Evolutionary conservation across 2,797 vertebrate genomes (phyloP).

Genomic region (Coendou prehensilis): DNA sequence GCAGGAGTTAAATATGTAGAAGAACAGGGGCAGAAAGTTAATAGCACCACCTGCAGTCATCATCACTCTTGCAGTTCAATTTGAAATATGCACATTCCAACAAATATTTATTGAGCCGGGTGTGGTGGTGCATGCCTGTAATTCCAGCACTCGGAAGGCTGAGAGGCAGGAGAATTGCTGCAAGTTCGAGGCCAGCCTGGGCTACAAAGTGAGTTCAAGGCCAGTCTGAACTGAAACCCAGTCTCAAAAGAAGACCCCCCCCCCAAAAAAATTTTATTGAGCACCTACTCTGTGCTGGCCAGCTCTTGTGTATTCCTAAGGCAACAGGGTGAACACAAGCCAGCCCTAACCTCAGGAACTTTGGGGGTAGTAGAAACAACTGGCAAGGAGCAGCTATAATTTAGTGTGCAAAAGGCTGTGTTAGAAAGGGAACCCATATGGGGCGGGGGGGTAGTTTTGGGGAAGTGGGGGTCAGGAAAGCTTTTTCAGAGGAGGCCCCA

Average conservation of each 20-base stretch:
- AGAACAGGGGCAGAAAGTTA: not conserved
- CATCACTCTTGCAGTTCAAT: not conserved
- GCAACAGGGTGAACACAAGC: not conserved
- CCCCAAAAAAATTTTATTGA: not conserved
- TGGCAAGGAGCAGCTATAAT: not conserved
- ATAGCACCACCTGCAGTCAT: not conserved
- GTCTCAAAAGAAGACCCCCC: not conserved
- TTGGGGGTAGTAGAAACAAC: rapidly evolving
- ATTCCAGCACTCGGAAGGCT: not conserved
- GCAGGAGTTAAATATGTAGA: not conserved
- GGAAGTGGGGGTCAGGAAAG: not conserved
- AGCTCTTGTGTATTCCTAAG: not conserved
- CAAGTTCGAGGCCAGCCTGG: not conserved
- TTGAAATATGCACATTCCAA: not conserved
- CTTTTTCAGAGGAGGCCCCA: not conserved
- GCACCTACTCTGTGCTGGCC: not conserved
- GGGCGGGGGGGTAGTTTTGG: too few species aligned
- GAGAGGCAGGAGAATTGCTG: not conserved
- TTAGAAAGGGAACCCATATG: rapidly evolving
- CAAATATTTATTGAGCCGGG: not conserved
- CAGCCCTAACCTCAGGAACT: not conserved
- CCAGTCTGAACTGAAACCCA: not conserved
- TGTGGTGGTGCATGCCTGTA: not conserved
- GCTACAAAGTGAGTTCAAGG: not conserved
- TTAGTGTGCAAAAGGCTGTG: not conserved